phyloP scores from a whole-genome alignment of 1,140 invertebrate species.

The Neocloeon triangulifer region DNA sequence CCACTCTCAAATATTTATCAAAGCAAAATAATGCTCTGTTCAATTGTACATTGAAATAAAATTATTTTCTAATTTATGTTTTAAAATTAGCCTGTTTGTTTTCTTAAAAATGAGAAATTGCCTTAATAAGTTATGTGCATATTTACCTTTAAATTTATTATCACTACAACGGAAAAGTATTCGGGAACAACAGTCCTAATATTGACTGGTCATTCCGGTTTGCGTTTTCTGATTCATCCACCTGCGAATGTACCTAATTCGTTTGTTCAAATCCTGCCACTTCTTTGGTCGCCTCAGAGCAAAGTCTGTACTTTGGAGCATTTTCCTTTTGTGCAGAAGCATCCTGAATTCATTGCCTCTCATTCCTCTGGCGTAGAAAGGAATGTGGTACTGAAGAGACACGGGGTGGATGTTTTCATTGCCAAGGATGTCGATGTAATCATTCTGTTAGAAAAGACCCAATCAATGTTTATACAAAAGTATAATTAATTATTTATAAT shows the following conservation, averaged over 20 bases:
- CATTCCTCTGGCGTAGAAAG: conserved; percentile 65
- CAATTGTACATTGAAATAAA: too few species aligned
- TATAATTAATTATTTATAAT: background rate
- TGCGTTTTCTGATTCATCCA: conserved; percentile 58
- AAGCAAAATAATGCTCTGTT: too few species aligned
- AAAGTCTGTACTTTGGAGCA: conserved; percentile 27
- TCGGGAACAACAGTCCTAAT: too few species aligned
- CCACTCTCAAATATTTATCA: too few species aligned
- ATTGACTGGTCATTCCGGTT: conserved; percentile 29
- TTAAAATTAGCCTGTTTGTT: too few species aligned
- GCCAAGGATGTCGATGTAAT: conserved; percentile 89
- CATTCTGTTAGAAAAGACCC: too few species aligned
- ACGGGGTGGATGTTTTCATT: conserved; percentile 57
- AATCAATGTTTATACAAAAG: too few species aligned
- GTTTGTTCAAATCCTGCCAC: conserved; percentile 46
- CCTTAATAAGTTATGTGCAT: too few species aligned
- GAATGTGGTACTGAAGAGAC: conserved; percentile 59
- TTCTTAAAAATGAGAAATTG: too few species aligned
- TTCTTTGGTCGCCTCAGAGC: conserved; percentile 42
- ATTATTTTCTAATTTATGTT: too few species aligned
- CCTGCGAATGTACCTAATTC: conserved; percentile 47
- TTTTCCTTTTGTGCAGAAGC: conserved; percentile 48
- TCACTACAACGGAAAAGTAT: too few species aligned
- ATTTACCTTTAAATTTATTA: too few species aligned
- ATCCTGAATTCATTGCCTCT: conserved; percentile 69